phyloP scores from a whole-genome alignment of 64 coral and sea anemone species.

The Cladopsammia gracilis region DNA sequence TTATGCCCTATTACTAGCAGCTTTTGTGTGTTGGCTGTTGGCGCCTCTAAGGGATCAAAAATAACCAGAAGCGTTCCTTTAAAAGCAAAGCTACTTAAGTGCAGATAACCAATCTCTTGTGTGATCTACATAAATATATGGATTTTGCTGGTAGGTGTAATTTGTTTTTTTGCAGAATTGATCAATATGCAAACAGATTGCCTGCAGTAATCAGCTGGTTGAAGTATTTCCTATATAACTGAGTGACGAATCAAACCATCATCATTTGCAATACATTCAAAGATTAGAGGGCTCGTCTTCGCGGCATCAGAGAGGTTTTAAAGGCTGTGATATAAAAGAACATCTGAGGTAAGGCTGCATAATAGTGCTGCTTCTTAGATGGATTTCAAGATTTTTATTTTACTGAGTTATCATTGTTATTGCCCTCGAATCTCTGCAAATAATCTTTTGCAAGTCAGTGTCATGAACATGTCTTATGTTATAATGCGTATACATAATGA shows the following conservation, averaged over 20 bases:
- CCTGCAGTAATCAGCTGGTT: background rate
- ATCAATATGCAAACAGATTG: background rate
- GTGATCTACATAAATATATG: slow-evolving; percentile 12
- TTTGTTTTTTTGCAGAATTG: background rate
- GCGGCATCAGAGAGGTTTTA: background rate
- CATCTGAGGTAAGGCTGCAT: too few species aligned
- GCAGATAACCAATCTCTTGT: background rate
- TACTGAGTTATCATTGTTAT: too few species aligned
- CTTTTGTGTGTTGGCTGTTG: too few species aligned
- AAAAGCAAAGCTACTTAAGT: background rate
- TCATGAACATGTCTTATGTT: too few species aligned
- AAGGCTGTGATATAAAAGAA: background rate
- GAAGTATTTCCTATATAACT: slow-evolving; percentile 1
- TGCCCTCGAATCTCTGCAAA: too few species aligned
- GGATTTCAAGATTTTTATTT: too few species aligned
- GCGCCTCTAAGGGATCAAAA: background rate
- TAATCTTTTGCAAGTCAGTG: too few species aligned
- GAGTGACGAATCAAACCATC: background rate
- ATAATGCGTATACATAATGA: too few species aligned
- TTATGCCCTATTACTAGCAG: too few species aligned
- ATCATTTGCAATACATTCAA: too few species aligned
- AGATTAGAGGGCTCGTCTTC: too few species aligned
- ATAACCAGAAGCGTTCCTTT: background rate
- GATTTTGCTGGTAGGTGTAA: background rate
- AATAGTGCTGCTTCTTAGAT: too few species aligned